Percentiles rank a stretch among this genome's conserved stretches.
Evolutionary conservation across 2,888 invertebrate genomes (phyloP).

Genomic region (Melanchra persicariae): DNA sequence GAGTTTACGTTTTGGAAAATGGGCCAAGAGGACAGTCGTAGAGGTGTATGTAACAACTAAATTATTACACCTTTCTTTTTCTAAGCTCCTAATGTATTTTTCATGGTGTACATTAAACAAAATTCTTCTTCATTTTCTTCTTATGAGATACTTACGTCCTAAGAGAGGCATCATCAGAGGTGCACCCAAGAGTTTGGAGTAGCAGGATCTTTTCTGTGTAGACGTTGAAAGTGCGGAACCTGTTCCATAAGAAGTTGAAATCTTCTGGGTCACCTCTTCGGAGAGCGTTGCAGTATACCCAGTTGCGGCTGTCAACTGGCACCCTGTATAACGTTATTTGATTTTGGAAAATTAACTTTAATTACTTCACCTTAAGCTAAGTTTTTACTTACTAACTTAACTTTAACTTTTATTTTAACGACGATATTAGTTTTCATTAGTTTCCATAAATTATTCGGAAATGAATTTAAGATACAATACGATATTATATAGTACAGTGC

Average conservation of each 20-base stretch:
- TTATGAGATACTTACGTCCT: constrained; percentile 75
- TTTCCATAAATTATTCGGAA: background rate
- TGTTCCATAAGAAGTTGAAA: constrained; percentile 92
- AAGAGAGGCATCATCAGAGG: constrained; percentile 89
- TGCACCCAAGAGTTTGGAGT: constrained; percentile 93
- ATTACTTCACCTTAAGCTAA: background rate
- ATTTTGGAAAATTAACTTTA: background rate
- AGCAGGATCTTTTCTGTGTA: constrained; percentile 93
- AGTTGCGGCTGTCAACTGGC: constrained; percentile 89
- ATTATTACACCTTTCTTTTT: too few relatives aligned
- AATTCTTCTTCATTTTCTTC: background rate
- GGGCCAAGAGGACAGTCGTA: too few relatives aligned
- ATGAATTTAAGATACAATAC: background rate
- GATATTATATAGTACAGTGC: background rate
- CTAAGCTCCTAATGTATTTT: too few relatives aligned
- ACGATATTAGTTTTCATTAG: background rate
- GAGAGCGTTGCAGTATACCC: constrained; percentile 94
- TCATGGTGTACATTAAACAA: background rate
- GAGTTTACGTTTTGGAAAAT: too few relatives aligned
- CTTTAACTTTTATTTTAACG: background rate
- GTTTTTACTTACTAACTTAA: background rate
- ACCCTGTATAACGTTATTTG: constrained; percentile 72
- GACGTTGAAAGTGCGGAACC: constrained; percentile 91
- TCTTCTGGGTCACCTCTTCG: constrained; percentile 91
- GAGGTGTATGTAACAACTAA: too few relatives aligned